Evolutionary conservation across 2,113 vertebrate genomes (phyloP).

Genomic region (Montifringilla adamsi): DNA sequence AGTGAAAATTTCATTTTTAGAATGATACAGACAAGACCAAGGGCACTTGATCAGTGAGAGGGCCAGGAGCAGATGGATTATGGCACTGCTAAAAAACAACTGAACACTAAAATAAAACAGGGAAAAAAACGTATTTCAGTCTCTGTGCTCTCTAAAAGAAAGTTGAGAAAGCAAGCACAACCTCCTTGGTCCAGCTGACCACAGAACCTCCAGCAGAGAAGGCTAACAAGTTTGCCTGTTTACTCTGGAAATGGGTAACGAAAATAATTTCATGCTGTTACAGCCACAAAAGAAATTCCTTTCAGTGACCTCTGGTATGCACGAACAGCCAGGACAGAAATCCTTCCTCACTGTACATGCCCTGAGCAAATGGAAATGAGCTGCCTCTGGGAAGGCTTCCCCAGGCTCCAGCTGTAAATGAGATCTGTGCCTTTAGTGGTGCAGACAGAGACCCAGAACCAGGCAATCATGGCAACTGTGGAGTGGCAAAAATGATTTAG

Average conservation of each 20-base stretch:
- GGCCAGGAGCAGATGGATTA: background rate
- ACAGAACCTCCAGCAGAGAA: background rate
- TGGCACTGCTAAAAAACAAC: background rate
- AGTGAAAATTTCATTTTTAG: background rate
- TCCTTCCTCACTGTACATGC: background rate
- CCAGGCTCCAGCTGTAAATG: background rate
- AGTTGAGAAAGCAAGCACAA: background rate
- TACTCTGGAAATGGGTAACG: background rate
- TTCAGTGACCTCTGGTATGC: background rate
- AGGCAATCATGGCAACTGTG: background rate
- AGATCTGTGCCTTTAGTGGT: background rate
- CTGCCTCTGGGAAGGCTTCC: conserved; percentile 10
- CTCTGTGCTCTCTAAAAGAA: background rate
- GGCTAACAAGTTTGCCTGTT: background rate
- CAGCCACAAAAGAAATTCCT: background rate
- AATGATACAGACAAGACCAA: background rate
- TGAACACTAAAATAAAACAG: background rate
- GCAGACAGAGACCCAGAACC: background rate
- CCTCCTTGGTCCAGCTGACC: background rate
- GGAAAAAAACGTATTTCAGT: background rate
- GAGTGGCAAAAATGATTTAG: background rate
- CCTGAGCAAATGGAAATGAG: background rate
- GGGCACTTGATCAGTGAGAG: background rate
- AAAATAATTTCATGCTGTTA: background rate
- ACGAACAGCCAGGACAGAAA: background rate